Conservation (phyloP, 2,888 invertebrate genomes). For the Silvanus unidentatus region DNA sequence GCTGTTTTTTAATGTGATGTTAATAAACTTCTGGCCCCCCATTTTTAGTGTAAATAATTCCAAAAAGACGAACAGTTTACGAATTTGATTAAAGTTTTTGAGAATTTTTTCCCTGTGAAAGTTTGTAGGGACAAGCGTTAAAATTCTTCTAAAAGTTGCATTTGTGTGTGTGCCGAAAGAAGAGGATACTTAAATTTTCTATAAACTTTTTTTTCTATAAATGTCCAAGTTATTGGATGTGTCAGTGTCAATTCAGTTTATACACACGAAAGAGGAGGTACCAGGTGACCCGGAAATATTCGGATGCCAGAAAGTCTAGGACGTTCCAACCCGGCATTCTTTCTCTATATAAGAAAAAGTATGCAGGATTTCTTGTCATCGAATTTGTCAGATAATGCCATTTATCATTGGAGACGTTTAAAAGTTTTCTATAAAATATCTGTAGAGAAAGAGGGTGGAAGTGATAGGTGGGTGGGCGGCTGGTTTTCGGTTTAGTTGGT, state of each 20-base stretch:
- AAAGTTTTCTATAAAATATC: conserved; percentile 5
- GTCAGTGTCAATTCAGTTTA: conserved; percentile 10
- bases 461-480: no score
- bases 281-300: conserved; percentile 10
- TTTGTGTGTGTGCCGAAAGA: no score
- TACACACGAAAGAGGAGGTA: conserved; percentile 1
- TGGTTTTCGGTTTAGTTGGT: neutral
- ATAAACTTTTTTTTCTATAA: neutral
- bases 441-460: no score
- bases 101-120: no score
- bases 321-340: neutral
- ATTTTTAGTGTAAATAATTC: no score
- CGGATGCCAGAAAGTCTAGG: conserved; percentile 4
- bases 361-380: conserved; percentile 14
- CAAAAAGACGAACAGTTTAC: no score
- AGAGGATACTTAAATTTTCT: no score
- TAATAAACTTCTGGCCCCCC: no score
- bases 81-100: no score
- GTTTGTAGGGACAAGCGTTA: no score
- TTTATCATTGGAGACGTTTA: conserved; percentile 12
- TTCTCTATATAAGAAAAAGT: conserved; percentile 5
- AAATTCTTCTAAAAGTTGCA: no score
- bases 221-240: conserved; percentile 10
- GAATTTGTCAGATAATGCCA: conserved; percentile 16
- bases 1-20: no score